Base-by-base conservation (phyloP, 2,888 invertebrate genomes). In the Elysia crispata region DNA sequence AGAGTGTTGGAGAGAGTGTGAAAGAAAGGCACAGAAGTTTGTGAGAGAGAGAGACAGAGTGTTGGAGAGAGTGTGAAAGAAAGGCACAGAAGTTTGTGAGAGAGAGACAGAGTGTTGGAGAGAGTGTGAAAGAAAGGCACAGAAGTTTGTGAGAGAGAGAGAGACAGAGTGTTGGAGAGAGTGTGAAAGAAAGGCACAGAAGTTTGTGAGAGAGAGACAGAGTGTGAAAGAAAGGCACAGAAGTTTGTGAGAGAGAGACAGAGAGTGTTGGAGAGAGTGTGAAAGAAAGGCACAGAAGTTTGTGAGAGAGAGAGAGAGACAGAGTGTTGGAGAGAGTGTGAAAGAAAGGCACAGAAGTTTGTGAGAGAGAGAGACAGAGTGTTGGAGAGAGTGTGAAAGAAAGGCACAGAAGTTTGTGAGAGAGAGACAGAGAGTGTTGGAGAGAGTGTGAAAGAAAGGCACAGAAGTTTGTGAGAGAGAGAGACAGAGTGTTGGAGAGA, bases 21-120 rank as follows among this genome's bases (percentile, higher is more conserved):
- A 74, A 31, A 73, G 41, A 64, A n/a, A 74, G 73, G 49, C 23
- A 72, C 49, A 72, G 73, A 33, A 28, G 54, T 33, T n/a, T 50
- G 78, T 28, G 25, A 49, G 30, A 78, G 62, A 62, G 62, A 69
- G 28, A 64, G 72, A 62, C 30, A 62, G 64, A 78, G 64, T 41
- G 66, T 49, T 13, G 54, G 57, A 33, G n/a, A n/a, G 31, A 30
- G 18, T 30, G 50, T 28, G 78, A 73, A 41, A 31, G 49, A 41
- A 28, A 57, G 30, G 57, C 70, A 70, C 5, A 11, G 41, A 11
- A 11, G 41, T 6, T 3, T 3, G 41, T 3, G 41, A 41, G 41
- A 41, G 41, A 11, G 11, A 41, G 3, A 6, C 11, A 23, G 49
- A 49, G 49, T 18, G 30, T 5, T 3, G 30, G 28, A 67, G 25